These are phyloP conservation scores for Lagenorhynchus albirostris DNA, from an alignment of 2,113 vertebrate genomes.

Conservation along the genomic window DNA sequence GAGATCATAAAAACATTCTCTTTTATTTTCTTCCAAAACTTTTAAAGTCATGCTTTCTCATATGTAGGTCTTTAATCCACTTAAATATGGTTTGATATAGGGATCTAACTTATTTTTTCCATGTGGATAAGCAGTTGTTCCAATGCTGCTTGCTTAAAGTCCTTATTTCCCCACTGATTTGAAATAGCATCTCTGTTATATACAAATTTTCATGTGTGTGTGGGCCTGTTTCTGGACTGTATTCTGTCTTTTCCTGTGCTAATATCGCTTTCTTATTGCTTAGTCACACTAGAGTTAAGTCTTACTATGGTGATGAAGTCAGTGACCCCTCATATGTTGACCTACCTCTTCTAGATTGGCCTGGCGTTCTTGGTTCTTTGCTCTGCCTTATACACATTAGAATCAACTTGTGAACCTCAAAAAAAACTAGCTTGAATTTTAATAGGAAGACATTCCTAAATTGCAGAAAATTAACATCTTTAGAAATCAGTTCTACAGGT, in stretches of 20 bases:
- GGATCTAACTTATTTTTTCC: constrained; percentile 5
- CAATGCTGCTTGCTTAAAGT: background rate
- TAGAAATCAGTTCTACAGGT: background rate
- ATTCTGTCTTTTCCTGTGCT: background rate
- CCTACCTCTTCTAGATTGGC: background rate
- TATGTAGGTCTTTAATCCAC: background rate
- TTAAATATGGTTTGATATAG: background rate
- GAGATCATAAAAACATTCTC: background rate
- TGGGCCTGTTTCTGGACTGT: background rate
- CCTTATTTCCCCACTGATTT: background rate
- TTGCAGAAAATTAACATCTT: background rate
- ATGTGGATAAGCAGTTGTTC: background rate
- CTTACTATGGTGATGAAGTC: background rate
- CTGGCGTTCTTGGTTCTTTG: background rate
- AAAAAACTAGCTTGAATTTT: constrained; percentile 5
- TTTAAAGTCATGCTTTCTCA: background rate
- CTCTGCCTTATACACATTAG: background rate
- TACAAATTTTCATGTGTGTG: background rate
- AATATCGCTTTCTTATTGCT: background rate
- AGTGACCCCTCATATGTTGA: background rate
- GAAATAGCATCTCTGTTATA: background rate
- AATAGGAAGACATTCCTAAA: background rate
- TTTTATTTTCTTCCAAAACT: constrained; percentile 29
- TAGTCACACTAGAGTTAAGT: background rate
- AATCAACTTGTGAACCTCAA: background rate